Evolutionary conservation across 2,888 invertebrate species (phyloP).

Genomic region (Dugesia japonica): DNA sequence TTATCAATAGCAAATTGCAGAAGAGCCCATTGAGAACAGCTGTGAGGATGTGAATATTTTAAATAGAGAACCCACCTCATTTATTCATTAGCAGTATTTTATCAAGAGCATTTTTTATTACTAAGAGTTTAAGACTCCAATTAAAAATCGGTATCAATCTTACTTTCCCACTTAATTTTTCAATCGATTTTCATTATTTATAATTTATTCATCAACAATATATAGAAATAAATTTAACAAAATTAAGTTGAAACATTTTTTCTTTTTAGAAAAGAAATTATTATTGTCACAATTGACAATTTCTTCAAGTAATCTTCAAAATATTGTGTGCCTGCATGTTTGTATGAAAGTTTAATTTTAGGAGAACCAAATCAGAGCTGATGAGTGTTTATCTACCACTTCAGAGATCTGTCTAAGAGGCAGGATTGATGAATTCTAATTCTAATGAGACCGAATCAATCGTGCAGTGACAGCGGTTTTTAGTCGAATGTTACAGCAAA

Average conservation of each 20-base stretch:
- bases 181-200: background rate
- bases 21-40: constrained; percentile 20
- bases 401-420: constrained; percentile 20
- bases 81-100: background rate
- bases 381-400: constrained; percentile 20
- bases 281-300: background rate
- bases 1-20: constrained; percentile 15
- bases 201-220: no score
- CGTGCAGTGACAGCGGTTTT: constrained; percentile 2
- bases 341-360: background rate
- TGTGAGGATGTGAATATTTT: constrained; percentile 20
- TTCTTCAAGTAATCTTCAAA: background rate
- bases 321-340: background rate
- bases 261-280: background rate
- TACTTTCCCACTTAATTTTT: no score
- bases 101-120: constrained; percentile 3
- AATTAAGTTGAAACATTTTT: background rate
- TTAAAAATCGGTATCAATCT: background rate
- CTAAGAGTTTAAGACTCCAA: background rate
- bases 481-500: constrained; percentile 20
- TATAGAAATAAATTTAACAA: background rate
- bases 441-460: background rate
- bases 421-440: background rate
- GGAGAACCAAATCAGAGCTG: background rate
- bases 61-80: background rate